phyloP scores from a whole-genome alignment of 2,797 vertebrate species.

The Phyllotis vaccarum region DNA sequence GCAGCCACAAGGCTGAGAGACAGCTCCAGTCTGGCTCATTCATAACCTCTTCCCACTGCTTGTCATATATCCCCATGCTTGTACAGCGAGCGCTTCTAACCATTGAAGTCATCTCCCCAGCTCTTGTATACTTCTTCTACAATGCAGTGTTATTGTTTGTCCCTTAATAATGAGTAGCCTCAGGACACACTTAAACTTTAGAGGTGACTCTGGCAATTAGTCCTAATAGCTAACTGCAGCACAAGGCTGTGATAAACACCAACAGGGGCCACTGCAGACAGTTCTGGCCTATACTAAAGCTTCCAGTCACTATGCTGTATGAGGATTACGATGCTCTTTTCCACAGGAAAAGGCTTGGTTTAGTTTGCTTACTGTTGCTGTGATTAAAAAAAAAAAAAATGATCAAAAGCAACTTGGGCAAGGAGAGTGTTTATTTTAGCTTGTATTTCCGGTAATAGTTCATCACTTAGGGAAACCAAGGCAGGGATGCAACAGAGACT shows the following conservation, averaged over 20 bases:
- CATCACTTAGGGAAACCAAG: background rate
- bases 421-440: background rate
- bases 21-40: too few species aligned
- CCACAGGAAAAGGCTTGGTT: background rate
- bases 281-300: rapidly evolving
- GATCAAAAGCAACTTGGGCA: background rate
- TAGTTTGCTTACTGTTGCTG: background rate
- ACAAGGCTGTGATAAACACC: background rate
- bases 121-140: background rate
- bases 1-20: background rate
- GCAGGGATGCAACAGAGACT: background rate
- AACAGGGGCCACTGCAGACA: rapidly evolving
- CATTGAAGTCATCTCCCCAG: background rate
- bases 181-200: background rate
- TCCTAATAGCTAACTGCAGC: background rate
- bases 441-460: background rate
- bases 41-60: background rate
- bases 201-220: background rate
- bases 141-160: background rate
- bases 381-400: background rate
- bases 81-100: background rate
- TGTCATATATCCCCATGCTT: background rate
- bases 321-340: background rate
- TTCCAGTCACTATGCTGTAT: rapidly evolving
- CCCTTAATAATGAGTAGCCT: conserved; percentile 1